These are phyloP conservation scores for Hymenochirus boettgeri DNA, from an alignment of 2,113 vertebrate species.

Conservation along the genomic window DNA sequence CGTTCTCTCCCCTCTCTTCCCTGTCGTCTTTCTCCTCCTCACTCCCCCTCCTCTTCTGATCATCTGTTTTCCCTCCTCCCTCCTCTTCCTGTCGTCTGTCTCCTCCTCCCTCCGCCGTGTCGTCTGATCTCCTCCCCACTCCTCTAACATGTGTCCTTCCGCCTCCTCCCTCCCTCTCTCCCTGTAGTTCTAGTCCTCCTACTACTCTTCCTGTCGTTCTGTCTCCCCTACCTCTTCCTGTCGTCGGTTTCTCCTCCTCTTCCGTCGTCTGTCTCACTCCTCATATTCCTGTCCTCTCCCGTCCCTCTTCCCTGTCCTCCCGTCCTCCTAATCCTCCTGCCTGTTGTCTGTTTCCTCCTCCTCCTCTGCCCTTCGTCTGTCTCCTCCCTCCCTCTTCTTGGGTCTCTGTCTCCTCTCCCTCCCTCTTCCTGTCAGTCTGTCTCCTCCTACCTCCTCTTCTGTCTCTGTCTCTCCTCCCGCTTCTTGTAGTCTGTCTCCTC, in stretches of 20 bases:
- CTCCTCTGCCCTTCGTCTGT: too few relatives aligned
- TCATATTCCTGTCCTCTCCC: conserved; percentile 5
- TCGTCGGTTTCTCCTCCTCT: conserved; percentile 25
- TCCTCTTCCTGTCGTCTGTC: conserved; percentile 26
- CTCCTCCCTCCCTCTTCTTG: too few relatives aligned
- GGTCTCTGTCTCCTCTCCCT: too few relatives aligned
- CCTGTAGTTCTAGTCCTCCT: too few relatives aligned
- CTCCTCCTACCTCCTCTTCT: too few relatives aligned
- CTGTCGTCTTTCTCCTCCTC: too few relatives aligned
- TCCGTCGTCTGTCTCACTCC: conserved; percentile 1
- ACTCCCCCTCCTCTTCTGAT: neutral
- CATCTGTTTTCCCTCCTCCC: conserved; percentile 14
- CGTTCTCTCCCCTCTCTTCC: conserved; percentile 29
- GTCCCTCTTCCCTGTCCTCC: too few relatives aligned
- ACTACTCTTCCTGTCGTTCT: neutral
- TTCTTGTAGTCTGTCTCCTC: too few relatives aligned
- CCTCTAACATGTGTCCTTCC: neutral
- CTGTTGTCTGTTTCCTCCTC: too few relatives aligned
- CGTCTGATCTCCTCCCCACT: neutral
- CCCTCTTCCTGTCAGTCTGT: too few relatives aligned
- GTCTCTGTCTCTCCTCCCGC: too few relatives aligned
- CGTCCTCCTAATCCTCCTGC: too few relatives aligned
- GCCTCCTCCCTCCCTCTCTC: conserved; percentile 11
- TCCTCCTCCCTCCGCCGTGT: neutral
- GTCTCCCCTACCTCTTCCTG: conserved; percentile 2